Percentiles rank a stretch among this genome's conserved stretches.
Evolutionary conservation across 2,888 invertebrate genomes (phyloP).

Genomic region (Lottia scabra): DNA sequence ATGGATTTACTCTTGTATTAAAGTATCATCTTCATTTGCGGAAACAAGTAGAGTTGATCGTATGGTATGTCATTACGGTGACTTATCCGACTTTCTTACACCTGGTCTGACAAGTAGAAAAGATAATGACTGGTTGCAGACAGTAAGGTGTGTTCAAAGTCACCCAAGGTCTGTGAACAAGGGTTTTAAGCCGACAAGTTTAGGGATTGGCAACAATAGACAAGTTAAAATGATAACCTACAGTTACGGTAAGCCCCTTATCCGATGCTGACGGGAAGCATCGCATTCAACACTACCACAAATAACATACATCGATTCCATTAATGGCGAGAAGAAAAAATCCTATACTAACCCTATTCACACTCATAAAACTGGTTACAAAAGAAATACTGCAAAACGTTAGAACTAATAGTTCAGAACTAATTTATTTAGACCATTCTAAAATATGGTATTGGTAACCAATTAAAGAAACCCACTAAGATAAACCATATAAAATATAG

Average conservation of each 20-base stretch:
- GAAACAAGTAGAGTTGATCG: conserved; percentile 3
- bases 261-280: background rate
- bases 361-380: too few species aligned
- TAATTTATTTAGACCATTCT: too few species aligned
- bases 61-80: background rate
- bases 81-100: conserved; percentile 4
- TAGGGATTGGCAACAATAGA: background rate
- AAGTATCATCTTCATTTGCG: background rate
- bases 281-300: too few species aligned
- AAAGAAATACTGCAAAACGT: too few species aligned
- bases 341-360: too few species aligned
- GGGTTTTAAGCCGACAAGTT: background rate
- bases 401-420: too few species aligned
- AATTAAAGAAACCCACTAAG: too few species aligned
- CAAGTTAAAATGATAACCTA: background rate
- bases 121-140: background rate
- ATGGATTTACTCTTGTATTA: background rate
- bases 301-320: too few species aligned
- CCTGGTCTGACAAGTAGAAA: background rate
- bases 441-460: too few species aligned
- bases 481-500: too few species aligned
- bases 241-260: background rate
- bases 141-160: background rate
- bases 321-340: too few species aligned
- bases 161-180: background rate